These are phyloP conservation scores for Lasioglossum figueresi DNA, from an alignment of 2,888 invertebrate species.

Conservation along the genomic window DNA sequence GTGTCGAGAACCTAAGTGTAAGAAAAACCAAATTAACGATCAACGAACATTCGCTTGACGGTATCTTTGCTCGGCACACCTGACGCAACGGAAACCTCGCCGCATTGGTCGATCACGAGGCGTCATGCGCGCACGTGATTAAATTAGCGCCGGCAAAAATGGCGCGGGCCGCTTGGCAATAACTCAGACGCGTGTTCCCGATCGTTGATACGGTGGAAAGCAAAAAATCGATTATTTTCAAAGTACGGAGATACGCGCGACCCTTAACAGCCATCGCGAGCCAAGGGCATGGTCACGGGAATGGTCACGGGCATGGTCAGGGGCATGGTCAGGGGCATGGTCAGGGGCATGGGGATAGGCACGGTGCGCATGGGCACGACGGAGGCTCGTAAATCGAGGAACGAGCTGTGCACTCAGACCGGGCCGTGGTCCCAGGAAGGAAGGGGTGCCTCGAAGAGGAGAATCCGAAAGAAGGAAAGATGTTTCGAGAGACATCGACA, in stretches of 20 bases:
- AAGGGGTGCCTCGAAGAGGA: not conserved
- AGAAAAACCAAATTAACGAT: not conserved
- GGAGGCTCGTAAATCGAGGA: conserved; percentile 37
- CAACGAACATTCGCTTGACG: not conserved
- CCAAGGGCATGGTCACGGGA: not conserved
- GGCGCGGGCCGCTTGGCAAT: not conserved
- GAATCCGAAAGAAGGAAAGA: conserved; percentile 30
- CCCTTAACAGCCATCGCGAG: not conserved
- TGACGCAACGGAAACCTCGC: not conserved
- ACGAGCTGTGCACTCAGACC: conserved; percentile 14
- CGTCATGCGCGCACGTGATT: not conserved
- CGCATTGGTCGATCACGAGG: not conserved
- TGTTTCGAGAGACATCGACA: conserved; percentile 47
- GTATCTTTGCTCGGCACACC: not conserved
- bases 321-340: not conserved
- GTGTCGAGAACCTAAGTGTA: too few relatives aligned
- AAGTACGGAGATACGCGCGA: not conserved
- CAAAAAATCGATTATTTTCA: conserved; percentile 1
- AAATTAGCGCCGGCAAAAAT: not conserved
- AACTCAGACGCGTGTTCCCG: conserved; percentile 3
- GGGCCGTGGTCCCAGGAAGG: not conserved
- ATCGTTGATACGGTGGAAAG: not conserved
- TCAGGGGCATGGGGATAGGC: not conserved
- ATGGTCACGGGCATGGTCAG: not conserved
- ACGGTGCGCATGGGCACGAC: not conserved